Evolutionary conservation across 1,140 invertebrate species (phyloP), one percentile per base, ranked within the genome.

Genomic region (Drosophila novamexicana): DNA sequence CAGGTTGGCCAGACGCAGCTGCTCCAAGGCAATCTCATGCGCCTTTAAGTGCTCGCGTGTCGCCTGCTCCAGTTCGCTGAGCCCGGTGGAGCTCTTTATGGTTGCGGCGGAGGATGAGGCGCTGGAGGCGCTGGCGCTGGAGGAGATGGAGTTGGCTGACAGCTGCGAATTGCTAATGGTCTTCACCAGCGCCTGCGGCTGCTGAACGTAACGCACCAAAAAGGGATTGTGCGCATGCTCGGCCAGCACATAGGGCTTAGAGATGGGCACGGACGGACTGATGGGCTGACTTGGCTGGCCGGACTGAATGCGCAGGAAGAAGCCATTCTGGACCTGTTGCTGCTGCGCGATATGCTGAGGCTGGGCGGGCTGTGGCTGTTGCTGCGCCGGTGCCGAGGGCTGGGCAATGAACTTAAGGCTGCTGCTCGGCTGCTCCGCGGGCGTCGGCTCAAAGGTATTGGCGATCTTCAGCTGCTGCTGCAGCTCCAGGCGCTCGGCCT

Each of bases 11-110:
- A 89, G 71, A 32, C 90, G 90, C 56, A 92, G 74, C 57, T 91
- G 90, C 61, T 91, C 91, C 62, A 84, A 64, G 0, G 91, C 91
- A 5, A 91, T 67, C 57, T 91, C 91, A 22, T 92, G 91, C 6
- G 91, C 91, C 1, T 69, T 82, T 29, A 91, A 91, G 64, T 92
- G 90, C 12, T 91, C 88, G 36, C 75, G 68, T 1, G 74, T 86
- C 8, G 91, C 91, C 67, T 79, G 54, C 40, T 92, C 88, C 58
- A 90, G 39, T 44, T 81, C 90, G 45, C 61, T 76, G 50, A 70
- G 32, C 7, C 22, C 66, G 1, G 16, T 8, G 12, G 81, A 40
- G 29, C 5, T 50, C 22, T 50, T 50, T 0, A 22, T n/a, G 47
- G 47, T 12, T 1, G 10, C 4, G 18, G 45, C 4, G 4, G 53